Percentiles rank a stretch among this genome's conserved stretches.
Conservation (phyloP, 1,140 invertebrate genomes). For the Rhopalosiphum padi region DNA sequence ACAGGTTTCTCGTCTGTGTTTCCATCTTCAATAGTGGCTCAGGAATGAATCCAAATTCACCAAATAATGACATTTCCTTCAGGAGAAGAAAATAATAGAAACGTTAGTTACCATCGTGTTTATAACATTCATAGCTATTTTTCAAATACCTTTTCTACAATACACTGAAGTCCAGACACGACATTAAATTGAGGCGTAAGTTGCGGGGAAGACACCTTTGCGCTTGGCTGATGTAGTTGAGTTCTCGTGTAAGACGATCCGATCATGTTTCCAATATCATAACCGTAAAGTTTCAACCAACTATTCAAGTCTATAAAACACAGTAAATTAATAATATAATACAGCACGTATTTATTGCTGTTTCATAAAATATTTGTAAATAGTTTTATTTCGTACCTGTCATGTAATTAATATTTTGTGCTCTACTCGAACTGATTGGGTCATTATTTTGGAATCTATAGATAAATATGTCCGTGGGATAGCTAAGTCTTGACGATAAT, state of each 20-base stretch:
- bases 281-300: slow-evolving; percentile 89
- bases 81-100: slow-evolving; percentile 59
- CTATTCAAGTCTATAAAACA: slow-evolving; percentile 72
- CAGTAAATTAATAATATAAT: neutral
- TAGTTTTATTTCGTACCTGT: slow-evolving; percentile 65
- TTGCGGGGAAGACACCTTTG: slow-evolving; percentile 77
- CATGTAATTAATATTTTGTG: slow-evolving; percentile 78
- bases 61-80: slow-evolving; percentile 79
- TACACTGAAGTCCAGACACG: slow-evolving; percentile 86
- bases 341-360: neutral
- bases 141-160: slow-evolving; percentile 75
- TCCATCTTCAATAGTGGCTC: slow-evolving; percentile 82
- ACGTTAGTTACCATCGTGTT: neutral
- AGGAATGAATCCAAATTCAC: slow-evolving; percentile 82
- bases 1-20: slow-evolving; percentile 78
- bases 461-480: slow-evolving; percentile 88
- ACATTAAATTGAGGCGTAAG: slow-evolving; percentile 84
- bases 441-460: slow-evolving; percentile 92
- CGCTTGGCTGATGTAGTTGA: slow-evolving; percentile 79
- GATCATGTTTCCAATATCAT: slow-evolving; percentile 84
- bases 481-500: slow-evolving; percentile 78
- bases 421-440: slow-evolving; percentile 78
- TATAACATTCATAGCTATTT: neutral
- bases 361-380: neutral
- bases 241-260: slow-evolving; percentile 79